Percentiles rank a stretch among this genome's conserved stretches.
phyloP scores from a whole-genome alignment of 2,797 vertebrate genomes.

The Periophthalmus magnuspinnatus region DNA sequence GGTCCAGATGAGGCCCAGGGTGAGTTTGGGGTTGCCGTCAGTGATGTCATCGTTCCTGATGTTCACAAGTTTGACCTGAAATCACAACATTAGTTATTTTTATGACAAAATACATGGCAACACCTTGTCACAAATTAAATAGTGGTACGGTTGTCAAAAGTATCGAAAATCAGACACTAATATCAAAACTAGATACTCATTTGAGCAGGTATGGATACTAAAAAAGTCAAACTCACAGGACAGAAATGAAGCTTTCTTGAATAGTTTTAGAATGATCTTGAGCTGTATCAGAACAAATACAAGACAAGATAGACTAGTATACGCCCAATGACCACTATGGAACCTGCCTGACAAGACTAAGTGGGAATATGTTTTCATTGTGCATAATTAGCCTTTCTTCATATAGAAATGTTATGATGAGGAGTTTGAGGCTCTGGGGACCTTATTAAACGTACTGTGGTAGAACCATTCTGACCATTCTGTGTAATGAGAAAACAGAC shows the following conservation, averaged over 20 bases:
- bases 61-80: constrained; percentile 96
- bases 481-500: constrained; percentile 31
- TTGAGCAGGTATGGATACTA: no score
- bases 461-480: background rate
- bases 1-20: constrained; percentile 97
- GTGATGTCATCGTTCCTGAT: constrained; percentile 99
- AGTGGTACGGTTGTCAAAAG: no score
- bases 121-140: no score
- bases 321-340: no score
- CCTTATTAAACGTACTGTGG: constrained; percentile 25
- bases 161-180: no score
- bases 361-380: background rate
- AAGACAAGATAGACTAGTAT: no score
- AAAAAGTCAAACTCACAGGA: no score
- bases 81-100: background rate
- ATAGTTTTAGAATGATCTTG: no score
- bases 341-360: background rate
- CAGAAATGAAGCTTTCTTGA: no score
- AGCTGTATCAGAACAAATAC: no score
- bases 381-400: background rate
- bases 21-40: constrained; percentile 97
- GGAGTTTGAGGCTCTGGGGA: constrained; percentile 10
- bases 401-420: background rate
- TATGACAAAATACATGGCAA: no score
- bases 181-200: no score